Evolutionary conservation across 2,797 vertebrate genomes (phyloP).

Genomic region (Phrynocephalus vlangalii): DNA sequence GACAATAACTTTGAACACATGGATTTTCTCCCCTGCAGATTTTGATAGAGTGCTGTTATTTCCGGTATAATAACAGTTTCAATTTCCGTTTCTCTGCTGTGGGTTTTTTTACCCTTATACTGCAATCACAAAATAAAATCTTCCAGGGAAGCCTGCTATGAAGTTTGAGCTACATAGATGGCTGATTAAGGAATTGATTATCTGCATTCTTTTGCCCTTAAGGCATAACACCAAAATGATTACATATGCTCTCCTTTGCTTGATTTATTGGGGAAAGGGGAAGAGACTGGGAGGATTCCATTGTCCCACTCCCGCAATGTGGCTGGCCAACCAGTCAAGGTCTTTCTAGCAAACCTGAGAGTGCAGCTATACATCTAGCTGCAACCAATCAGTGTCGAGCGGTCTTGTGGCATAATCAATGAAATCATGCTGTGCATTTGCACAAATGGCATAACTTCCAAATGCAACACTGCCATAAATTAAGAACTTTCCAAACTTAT

Average conservation of each 20-base stretch:
- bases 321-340: conserved; percentile 9
- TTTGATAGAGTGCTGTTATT: conserved; percentile 99
- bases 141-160: conserved; percentile 73
- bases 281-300: not conserved
- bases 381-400: not conserved
- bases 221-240: conserved; percentile 62
- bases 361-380: not conserved
- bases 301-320: not conserved
- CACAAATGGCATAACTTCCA: too few species aligned
- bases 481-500: too few species aligned
- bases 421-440: too few species aligned
- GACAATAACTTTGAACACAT: conserved; percentile 86
- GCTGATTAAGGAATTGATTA: conserved; percentile 76
- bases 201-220: conserved; percentile 55
- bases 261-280: conserved; percentile 25
- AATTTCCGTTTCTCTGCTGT: conserved; percentile 96
- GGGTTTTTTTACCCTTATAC: conserved; percentile 87
- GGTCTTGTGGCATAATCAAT: not conserved
- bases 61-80: conserved; percentile 98
- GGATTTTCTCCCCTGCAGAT: conserved; percentile 88
- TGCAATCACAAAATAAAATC: conserved; percentile 87
- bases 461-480: too few species aligned
- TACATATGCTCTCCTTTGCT: conserved; percentile 50
- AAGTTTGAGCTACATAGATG: conserved; percentile 72
- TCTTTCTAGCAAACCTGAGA: not conserved